Evolutionary conservation across 1,140 invertebrate species (phyloP).

Genomic region (Odontomachus brunneus): DNA sequence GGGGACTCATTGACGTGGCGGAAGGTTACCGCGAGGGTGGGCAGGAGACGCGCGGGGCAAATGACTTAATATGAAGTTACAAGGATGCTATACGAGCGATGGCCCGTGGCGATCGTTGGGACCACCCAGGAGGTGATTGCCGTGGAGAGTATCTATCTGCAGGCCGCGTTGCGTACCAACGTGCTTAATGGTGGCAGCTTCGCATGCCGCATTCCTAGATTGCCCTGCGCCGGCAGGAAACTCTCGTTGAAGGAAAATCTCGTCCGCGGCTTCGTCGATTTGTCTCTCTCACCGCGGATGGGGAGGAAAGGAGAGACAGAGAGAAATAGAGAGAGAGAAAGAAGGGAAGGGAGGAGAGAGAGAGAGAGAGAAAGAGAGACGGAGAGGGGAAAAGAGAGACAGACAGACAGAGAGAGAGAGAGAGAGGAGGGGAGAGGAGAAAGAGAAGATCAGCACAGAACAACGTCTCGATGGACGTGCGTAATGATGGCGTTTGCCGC

Average conservation of each 20-base stretch:
- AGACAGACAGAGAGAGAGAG: too few relatives aligned
- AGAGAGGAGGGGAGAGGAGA: too few relatives aligned
- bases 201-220: slow-evolving; percentile 77
- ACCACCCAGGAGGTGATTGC: slow-evolving; percentile 82
- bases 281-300: slow-evolving; percentile 13
- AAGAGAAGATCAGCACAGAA: too few relatives aligned
- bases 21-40: slow-evolving; percentile 35
- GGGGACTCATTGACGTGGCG: slow-evolving; percentile 64
- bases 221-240: slow-evolving; percentile 73
- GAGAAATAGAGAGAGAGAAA: slow-evolving; percentile 35
- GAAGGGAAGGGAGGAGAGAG: slow-evolving; percentile 22
- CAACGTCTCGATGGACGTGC: too few relatives aligned
- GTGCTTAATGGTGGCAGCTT: slow-evolving; percentile 67
- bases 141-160: slow-evolving; percentile 77
- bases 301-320: slow-evolving; percentile 15
- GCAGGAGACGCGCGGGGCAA: slow-evolving; percentile 61
- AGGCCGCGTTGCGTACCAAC: slow-evolving; percentile 53
- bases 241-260: slow-evolving; percentile 56
- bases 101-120: slow-evolving; percentile 76
- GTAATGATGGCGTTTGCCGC: too few relatives aligned
- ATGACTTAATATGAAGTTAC: slow-evolving; percentile 75
- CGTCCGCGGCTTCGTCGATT: slow-evolving; percentile 31
- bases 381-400: too few relatives aligned
- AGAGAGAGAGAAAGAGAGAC: too few relatives aligned
- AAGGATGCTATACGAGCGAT: slow-evolving; percentile 65